Conservation (phyloP, 2,888 invertebrate genomes). For the Blomia tropicalis region DNA sequence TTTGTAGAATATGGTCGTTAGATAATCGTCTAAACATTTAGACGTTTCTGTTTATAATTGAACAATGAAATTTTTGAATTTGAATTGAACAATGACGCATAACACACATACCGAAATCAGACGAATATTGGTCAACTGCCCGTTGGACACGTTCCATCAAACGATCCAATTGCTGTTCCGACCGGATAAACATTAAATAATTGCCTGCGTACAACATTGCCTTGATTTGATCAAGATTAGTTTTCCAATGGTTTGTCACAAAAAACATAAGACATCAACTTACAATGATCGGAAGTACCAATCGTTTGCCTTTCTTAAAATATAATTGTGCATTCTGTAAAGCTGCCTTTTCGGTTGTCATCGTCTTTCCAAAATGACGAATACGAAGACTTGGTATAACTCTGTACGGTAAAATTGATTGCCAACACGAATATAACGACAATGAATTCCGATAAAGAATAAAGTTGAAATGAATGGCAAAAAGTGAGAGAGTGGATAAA, state of each 20-base stretch:
- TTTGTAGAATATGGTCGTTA: conserved; percentile 18
- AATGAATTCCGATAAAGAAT: not conserved
- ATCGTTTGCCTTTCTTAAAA: conserved; percentile 11
- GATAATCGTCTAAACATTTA: conserved; percentile 13
- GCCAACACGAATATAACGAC: not conserved
- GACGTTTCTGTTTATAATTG: not conserved
- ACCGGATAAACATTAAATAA: conserved; percentile 10
- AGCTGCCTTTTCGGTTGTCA: conserved; percentile 21
- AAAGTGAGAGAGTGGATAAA: not conserved
- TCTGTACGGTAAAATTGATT: not conserved
- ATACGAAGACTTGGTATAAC: conserved; percentile 16
- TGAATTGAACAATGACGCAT: not conserved
- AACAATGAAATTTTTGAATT: not conserved
- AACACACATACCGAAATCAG: conserved; percentile 10
- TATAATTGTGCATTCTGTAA: conserved; percentile 7
- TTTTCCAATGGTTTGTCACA: not conserved
- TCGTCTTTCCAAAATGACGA: conserved; percentile 24
- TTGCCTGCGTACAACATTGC: conserved; percentile 8
- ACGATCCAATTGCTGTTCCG: not conserved
- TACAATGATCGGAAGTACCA: conserved; percentile 20
- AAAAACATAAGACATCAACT: not conserved
- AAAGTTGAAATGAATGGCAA: too few species aligned
- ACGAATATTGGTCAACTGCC: not conserved
- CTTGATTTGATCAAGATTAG: not conserved
- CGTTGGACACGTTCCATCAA: conserved; percentile 12